These are phyloP conservation scores for Suillia variegata DNA, from an alignment of 2,888 invertebrate genomes.

Conservation along the genomic window DNA sequence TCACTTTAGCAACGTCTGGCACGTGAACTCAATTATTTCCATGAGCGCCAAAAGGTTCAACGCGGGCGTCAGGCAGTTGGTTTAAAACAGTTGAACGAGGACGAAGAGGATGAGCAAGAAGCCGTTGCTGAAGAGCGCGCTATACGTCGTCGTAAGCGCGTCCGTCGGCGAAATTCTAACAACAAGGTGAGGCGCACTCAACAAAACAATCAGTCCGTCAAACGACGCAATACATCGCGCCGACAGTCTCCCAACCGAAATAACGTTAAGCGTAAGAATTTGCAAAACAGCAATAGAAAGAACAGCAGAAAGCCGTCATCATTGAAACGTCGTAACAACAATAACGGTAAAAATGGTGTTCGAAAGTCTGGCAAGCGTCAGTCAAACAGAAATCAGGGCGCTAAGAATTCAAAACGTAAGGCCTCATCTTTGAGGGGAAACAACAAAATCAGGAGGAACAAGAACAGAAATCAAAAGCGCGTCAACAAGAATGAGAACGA, in stretches of 20 bases:
- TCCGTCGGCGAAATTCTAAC: slow-evolving; percentile 30
- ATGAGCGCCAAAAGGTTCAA: slow-evolving; percentile 19
- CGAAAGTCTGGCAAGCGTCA: too few species aligned
- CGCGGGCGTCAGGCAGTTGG: too few species aligned
- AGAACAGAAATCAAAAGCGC: not conserved
- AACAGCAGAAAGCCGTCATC: too few species aligned
- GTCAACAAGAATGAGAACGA: not conserved
- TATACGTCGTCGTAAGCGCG: slow-evolving; percentile 34
- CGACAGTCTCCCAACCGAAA: slow-evolving; percentile 15
- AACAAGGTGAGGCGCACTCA: slow-evolving; percentile 24
- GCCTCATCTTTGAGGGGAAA: not conserved
- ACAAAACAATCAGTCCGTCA: slow-evolving; percentile 26
- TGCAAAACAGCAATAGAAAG: slow-evolving; percentile 1
- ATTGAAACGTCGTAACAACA: slow-evolving; percentile 9
- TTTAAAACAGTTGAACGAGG: too few species aligned
- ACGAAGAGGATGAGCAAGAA: slow-evolving; percentile 16
- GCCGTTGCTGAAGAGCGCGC: slow-evolving; percentile 34
- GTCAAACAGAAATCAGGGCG: slow-evolving; percentile 2
- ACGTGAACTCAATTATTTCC: slow-evolving; percentile 29
- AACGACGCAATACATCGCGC: slow-evolving; percentile 13
- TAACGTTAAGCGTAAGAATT: not conserved
- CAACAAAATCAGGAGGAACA: slow-evolving; percentile 3
- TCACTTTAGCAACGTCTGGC: slow-evolving; percentile 28
- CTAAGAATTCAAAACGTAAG: slow-evolving; percentile 13
- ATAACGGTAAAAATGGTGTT: not conserved